phyloP scores from a whole-genome alignment of 2,113 vertebrate species.

The Limnothrissa miodon region DNA sequence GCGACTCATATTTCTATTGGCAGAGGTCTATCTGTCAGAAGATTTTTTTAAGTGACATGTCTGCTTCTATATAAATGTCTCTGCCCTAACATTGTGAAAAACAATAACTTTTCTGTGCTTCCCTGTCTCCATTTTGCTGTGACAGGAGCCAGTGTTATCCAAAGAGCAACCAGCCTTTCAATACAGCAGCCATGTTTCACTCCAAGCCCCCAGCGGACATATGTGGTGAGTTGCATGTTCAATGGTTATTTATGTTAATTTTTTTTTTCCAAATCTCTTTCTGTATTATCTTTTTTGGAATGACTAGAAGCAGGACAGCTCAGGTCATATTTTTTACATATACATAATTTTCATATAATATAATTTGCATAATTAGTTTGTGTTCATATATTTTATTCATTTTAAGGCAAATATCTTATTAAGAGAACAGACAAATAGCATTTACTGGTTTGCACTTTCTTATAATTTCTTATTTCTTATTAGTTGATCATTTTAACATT shows the following conservation, averaged over 20 bases:
- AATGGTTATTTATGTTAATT: too few relatives aligned
- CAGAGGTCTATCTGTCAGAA: too few relatives aligned
- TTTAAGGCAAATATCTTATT: background rate
- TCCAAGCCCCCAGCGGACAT: slow-evolving; percentile 87
- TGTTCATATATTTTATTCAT: background rate
- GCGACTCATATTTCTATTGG: background rate
- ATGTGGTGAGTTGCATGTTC: slow-evolving; percentile 78
- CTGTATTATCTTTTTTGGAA: background rate
- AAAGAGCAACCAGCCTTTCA: slow-evolving; percentile 89
- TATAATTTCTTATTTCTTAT: too few relatives aligned
- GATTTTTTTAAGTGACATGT: too few relatives aligned
- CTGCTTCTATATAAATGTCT: too few relatives aligned
- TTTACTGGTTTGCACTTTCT: background rate
- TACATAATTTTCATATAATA: background rate
- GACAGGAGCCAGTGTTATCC: slow-evolving; percentile 83
- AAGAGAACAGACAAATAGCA: background rate
- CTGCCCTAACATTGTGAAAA: too few relatives aligned
- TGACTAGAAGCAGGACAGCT: background rate
- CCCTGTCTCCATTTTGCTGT: background rate
- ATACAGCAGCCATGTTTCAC: slow-evolving; percentile 87
- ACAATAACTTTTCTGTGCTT: background rate
- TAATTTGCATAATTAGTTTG: too few relatives aligned
- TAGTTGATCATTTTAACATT: background rate
- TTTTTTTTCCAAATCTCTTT: background rate
- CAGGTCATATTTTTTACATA: background rate